A percentile compares a stretch with the other conserved stretches of the same genome.
These are phyloP conservation scores for Parelbella ahira DNA, from an alignment of 2,888 invertebrate genomes.

Conservation along the genomic window DNA sequence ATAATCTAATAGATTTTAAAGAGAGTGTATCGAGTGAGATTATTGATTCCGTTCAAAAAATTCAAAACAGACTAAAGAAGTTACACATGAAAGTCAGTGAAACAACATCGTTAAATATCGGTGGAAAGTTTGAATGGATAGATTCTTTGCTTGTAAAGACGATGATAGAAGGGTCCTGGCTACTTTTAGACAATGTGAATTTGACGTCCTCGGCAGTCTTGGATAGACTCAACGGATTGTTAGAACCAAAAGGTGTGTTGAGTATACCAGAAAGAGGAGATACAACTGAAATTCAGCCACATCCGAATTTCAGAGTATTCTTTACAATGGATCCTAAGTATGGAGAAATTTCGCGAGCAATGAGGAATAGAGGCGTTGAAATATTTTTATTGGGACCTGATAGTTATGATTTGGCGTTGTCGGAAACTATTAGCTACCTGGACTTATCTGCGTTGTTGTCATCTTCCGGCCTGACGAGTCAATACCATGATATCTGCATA, in stretches of 20 bases:
- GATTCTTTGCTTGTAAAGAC: conserved; percentile 94
- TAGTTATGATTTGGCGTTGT: conserved; percentile 48
- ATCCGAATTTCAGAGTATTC: conserved; percentile 95
- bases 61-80: conserved; percentile 50
- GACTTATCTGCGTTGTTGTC: conserved; percentile 66
- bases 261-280: conserved; percentile 96
- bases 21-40: conserved; percentile 20
- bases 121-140: conserved; percentile 97
- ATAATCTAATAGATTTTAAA: conserved; percentile 40
- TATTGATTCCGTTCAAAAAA: conserved; percentile 41
- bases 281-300: conserved; percentile 88
- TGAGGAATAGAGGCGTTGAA: conserved; percentile 99
- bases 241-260: conserved; percentile 95
- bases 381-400: conserved; percentile 77
- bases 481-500: conserved; percentile 57
- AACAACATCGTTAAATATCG: conserved; percentile 85
- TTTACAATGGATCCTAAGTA: conserved; percentile 96
- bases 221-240: conserved; percentile 95
- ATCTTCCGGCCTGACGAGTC: conserved; percentile 59
- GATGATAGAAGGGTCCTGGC: conserved; percentile 89
- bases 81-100: conserved; percentile 65
- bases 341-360: conserved; percentile 98
- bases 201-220: conserved; percentile 97
- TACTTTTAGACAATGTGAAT: conserved; percentile 95
- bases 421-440: conserved; percentile 58